Percentiles rank a stretch among this genome's conserved stretches.
These are phyloP conservation scores for Tuberolachnus salignus DNA, from an alignment of 2,888 invertebrate species.

Conservation along the genomic window DNA sequence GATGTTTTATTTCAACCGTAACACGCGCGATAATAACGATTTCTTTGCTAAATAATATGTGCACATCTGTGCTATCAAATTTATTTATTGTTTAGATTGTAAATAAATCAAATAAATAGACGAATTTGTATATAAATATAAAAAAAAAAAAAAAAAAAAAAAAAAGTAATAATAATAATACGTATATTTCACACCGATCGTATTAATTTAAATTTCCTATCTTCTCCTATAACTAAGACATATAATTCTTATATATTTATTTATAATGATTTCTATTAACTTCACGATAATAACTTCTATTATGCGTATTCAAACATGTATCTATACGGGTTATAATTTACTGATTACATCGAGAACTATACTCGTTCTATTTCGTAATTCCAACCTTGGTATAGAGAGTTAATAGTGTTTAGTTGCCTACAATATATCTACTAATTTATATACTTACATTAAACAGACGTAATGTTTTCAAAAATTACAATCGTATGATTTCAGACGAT, in stretches of 20 bases:
- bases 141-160: no score
- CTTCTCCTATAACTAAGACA: no score
- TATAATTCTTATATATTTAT: no score
- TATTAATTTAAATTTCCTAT: background rate
- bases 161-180: no score
- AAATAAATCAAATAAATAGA: no score
- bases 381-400: conserved; percentile 24
- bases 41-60: conserved; percentile 4
- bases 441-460: background rate
- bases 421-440: background rate
- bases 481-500: background rate
- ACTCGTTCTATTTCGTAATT: conserved; percentile 31
- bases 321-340: no score
- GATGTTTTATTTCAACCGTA: no score
- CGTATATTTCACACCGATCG: no score
- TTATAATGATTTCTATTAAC: background rate
- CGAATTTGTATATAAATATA: no score
- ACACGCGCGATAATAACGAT: background rate
- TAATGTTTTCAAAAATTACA: background rate
- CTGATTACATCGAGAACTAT: background rate
- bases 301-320: background rate
- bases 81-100: no score
- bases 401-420: no score
- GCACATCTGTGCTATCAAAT: no score
- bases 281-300: conserved; percentile 12